phyloP scores from a whole-genome alignment of 2,113 vertebrate genomes.

The Otolemur garnettii region DNA sequence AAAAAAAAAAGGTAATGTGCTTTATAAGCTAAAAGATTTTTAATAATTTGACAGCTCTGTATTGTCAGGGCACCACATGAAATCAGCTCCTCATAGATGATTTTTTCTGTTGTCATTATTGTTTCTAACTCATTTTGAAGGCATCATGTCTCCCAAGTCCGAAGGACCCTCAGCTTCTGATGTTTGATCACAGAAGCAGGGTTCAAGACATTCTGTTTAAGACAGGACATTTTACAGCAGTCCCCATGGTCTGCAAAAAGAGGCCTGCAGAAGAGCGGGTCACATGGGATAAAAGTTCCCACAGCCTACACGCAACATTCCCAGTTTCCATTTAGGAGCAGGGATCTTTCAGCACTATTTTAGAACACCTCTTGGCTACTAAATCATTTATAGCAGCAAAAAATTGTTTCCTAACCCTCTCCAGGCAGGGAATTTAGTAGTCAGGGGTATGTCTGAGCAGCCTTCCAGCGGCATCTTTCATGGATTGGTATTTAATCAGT shows the following conservation, averaged over 20 bases:
- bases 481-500: neutral
- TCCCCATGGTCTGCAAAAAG: neutral
- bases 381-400: neutral
- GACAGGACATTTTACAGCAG: neutral
- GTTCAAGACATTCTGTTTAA: neutral
- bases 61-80: neutral
- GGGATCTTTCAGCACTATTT: neutral
- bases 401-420: neutral
- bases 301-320: neutral
- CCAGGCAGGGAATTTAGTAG: neutral
- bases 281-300: neutral
- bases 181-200: neutral
- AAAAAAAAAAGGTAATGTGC: neutral
- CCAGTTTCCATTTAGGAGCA: neutral
- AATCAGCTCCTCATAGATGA: neutral
- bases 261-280: neutral
- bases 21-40: neutral
- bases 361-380: neutral
- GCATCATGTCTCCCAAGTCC: neutral
- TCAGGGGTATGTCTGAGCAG: neutral
- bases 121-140: neutral
- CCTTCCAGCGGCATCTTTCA: neutral
- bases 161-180: neutral
- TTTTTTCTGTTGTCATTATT: neutral
- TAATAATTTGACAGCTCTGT: slow-evolving; percentile 7